Conservation (phyloP, 2,888 invertebrate genomes). For the Catocala nupta region DNA sequence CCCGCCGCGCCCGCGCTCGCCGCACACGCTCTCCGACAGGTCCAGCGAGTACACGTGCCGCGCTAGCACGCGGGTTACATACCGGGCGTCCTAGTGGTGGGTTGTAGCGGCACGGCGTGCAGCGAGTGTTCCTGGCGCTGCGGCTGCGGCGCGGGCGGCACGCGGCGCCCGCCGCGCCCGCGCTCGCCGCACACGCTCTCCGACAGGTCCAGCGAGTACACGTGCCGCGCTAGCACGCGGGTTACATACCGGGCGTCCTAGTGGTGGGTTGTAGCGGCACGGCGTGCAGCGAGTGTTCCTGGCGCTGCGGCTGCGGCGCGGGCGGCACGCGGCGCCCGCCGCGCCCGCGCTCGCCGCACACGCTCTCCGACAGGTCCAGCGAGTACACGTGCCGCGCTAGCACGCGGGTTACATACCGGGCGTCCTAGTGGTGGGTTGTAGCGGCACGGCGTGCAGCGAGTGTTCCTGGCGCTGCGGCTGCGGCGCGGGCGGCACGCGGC, state of each 20-base stretch:
- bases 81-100: too few species aligned
- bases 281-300: conserved; percentile 53
- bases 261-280: conserved; percentile 44
- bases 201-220: conserved; percentile 96
- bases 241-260: conserved; percentile 59
- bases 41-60: conserved; percentile 98
- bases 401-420: too few species aligned
- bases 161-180: conserved; percentile 48
- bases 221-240: conserved; percentile 97
- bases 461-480: too few species aligned
- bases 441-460: too few species aligned
- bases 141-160: conserved; percentile 39
- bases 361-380: conserved; percentile 95
- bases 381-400: conserved; percentile 94
- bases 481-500: conserved; percentile 22
- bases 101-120: too few species aligned
- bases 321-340: conserved; percentile 49
- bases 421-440: too few species aligned
- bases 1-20: conserved; percentile 78
- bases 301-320: conserved; percentile 61
- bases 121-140: too few species aligned
- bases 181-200: conserved; percentile 93
- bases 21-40: conserved; percentile 94
- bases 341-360: conserved; percentile 88
- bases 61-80: too few species aligned